Conservation (phyloP, 2,888 invertebrate genomes). For the Ophion slaviceki region DNA sequence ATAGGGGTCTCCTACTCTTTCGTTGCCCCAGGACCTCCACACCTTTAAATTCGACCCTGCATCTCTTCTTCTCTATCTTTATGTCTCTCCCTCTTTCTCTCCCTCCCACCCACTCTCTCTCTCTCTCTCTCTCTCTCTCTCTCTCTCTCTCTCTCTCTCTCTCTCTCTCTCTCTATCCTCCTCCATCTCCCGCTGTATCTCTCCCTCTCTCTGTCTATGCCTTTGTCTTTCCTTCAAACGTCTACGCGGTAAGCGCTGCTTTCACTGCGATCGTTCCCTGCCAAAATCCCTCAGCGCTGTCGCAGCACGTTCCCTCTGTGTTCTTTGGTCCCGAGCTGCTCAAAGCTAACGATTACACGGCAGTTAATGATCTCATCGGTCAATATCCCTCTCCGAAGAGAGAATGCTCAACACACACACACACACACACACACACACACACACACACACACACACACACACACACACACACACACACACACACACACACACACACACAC, state of each 20-base stretch:
- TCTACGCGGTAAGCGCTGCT: conserved; percentile 47
- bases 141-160: neutral
- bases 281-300: conserved; percentile 39
- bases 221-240: conserved; percentile 29
- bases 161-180: no score
- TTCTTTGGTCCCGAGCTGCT: conserved; percentile 68
- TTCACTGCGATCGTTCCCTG: conserved; percentile 52
- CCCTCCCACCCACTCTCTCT: no score
- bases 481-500: conserved; percentile 51
- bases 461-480: conserved; percentile 48
- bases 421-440: conserved; percentile 10
- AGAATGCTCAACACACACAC: conserved; percentile 36
- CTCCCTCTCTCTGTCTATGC: neutral
- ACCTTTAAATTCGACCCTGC: no score
- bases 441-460: conserved; percentile 50
- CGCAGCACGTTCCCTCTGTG: conserved; percentile 47
- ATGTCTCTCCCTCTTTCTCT: no score
- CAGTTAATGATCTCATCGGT: conserved; percentile 76
- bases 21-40: no score
- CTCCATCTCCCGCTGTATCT: neutral
- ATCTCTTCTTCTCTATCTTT: no score
- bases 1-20: no score
- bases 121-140: neutral
- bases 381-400: conserved; percentile 44
- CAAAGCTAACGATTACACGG: conserved; percentile 80